Evolutionary conservation across 2,113 vertebrate genomes (phyloP).

Genomic region (Platanista minor): DNA sequence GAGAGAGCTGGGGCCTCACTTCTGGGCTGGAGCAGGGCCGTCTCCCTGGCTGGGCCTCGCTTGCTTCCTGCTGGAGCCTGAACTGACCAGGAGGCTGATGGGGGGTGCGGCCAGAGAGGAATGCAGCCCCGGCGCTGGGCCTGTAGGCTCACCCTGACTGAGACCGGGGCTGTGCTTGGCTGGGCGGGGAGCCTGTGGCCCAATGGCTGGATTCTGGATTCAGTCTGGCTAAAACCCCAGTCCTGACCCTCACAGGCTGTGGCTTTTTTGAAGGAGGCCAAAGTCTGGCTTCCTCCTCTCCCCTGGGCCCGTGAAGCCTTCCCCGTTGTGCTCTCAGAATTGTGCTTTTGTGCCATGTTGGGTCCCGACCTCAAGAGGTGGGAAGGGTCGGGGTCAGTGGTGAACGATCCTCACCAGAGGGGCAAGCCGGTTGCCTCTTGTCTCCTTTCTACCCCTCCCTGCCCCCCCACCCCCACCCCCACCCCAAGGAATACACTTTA

Average conservation of each 20-base stretch:
- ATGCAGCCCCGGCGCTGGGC: neutral
- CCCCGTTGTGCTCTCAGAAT: neutral
- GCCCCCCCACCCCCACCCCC: too few species aligned
- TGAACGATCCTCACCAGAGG: neutral
- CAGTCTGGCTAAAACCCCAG: neutral
- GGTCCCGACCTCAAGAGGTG: neutral
- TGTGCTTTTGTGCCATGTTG: neutral
- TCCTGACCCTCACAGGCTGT: neutral
- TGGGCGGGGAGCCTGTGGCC: neutral
- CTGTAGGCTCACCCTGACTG: neutral
- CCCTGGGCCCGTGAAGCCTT: accelerated
- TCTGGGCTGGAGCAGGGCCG: neutral
- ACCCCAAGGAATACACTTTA: neutral
- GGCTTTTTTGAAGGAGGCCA: neutral
- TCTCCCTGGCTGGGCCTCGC: neutral
- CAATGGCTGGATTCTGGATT: neutral
- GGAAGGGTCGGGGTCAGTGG: neutral
- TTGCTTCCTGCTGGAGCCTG: neutral
- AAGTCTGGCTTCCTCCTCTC: neutral
- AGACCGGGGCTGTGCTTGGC: neutral
- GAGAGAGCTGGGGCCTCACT: neutral
- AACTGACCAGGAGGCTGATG: neutral
- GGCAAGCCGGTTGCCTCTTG: neutral
- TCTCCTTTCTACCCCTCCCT: neutral
- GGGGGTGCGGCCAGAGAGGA: neutral